Evolutionary conservation across 2,113 vertebrate genomes (phyloP), one percentile per base, ranked within the genome.

Genomic region (Xiphophorus couchianus): DNA sequence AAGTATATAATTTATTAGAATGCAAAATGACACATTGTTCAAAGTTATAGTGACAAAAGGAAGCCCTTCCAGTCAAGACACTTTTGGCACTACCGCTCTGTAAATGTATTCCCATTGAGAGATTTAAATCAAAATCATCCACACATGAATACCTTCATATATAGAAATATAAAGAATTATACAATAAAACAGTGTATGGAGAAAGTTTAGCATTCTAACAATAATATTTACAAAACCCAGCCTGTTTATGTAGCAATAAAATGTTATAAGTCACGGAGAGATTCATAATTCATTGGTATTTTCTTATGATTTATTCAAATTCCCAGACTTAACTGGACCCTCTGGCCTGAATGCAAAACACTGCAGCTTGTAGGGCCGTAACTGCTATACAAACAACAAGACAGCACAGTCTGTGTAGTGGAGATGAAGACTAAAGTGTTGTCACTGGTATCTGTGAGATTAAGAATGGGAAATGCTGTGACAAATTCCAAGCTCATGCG

Each of bases 401-500:
- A 73, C 51, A 15, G 44, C 31, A 1, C 33, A 54, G 25, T 22
- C 0, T 8, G 7, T 54, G 75, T 62, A 67, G n/a, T 65, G 17
- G 44, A 83, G 84, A 65, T 70, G 64, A 82, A 77, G 62, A 58
- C 51, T 76, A 70, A 28, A 65, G 19, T 22, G 60, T 69, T 33
- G 63, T 62, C 3, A 81, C 76, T 77, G 64, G 77, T 19, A 17
- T 48, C 54, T 76, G 35, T 73, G 66, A 78, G n/a, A 62, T 44
- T 65, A 61, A 71, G 68, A 71, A 78, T 64, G 39, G 71, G 39
- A 78, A 77, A 78, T 12, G 60, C 62, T 27, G 35, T 58, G 65
- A 69, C 58, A 65, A 71, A 69, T 69, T 78, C 61, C 35, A 51
- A 73, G 58, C 74, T 72, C 9, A 73, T 81, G 81, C 73, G 73